Base-by-base conservation (phyloP, 1,140 invertebrate species). In the Leptopilina clavipes region DNA sequence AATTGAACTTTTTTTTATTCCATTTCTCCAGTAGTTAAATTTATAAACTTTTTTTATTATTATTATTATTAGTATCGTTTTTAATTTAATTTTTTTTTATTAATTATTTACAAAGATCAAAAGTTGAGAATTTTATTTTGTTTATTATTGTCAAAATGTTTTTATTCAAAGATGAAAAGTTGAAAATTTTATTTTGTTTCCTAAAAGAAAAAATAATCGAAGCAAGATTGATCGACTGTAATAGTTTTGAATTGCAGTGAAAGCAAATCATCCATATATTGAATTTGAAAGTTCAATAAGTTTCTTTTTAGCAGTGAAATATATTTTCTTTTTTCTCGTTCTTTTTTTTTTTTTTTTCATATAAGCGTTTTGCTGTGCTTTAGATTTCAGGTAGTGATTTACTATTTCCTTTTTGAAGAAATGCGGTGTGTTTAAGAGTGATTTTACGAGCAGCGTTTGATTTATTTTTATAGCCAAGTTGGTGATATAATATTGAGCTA, bases 381-480 rank as follows among this genome's bases (percentile, higher is more conserved):
- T 11, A 11, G 56, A 25, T 59, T 59, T 25, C 22, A 59, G 56
- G 56, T 59, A 25, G 19, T 59, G 56, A 59, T 59, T 22, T 59
- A 25, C 9, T 59, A 59, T 59, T 59, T 59, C 18, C 12, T 59
- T 59, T 40, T 25, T 59, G 56, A 22, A 59, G 56, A 59, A 25
- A 22, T 25, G 56, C 56, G 56, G 56, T 59, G 22, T 59, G 19
- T 14, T 25, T 59, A 25, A 19, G 56, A 14, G 19, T 59, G 19
- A 59, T 59, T 59, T 59, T 59, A 59, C 56, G 56, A 59, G 19
- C 25, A 31, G 5, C 56, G 22, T 25, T 59, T 59, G 56, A 59
- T 59, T 59, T 59, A 59, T 59, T 59, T 59, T 59, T 59, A 59
- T 25, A 25, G 56, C 19, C 56, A 10, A 59, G 37, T 40, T 40